phyloP scores from a whole-genome alignment of 2,113 vertebrate species.

The Pogonocichla stellata region DNA sequence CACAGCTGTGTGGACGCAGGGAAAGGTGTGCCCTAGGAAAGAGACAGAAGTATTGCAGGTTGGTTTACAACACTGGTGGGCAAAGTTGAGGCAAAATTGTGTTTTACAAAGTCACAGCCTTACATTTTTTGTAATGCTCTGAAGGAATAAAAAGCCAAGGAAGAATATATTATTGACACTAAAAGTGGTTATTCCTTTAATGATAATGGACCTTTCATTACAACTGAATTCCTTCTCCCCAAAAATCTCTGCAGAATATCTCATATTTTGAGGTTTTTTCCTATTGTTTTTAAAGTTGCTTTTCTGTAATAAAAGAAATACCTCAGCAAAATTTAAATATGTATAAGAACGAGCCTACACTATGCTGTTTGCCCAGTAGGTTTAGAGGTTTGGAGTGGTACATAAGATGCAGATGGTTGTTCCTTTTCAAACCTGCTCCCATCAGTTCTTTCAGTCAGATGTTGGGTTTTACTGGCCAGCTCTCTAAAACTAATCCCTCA shows the following conservation, averaged over 20 bases:
- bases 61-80: neutral
- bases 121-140: constrained; percentile 43
- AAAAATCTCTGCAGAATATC: neutral
- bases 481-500: neutral
- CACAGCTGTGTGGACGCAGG: neutral
- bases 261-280: constrained; percentile 8
- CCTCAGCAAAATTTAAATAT: constrained; percentile 61
- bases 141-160: constrained; percentile 58
- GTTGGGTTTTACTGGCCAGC: neutral
- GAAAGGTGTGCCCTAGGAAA: neutral
- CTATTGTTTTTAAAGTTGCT: constrained; percentile 20
- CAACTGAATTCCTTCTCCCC: neutral
- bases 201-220: neutral
- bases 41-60: neutral
- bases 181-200: constrained; percentile 39
- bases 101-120: constrained; percentile 13
- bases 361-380: constrained; percentile 48
- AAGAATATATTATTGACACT: neutral
- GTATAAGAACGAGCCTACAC: neutral
- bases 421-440: constrained; percentile 9
- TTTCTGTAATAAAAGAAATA: constrained; percentile 63
- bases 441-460: neutral
- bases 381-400: constrained; percentile 25
- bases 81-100: constrained; percentile 15
- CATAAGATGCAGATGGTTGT: neutral